These are phyloP conservation scores for Numenius arquata DNA, from an alignment of 2,113 vertebrate genomes.

Conservation along the genomic window DNA sequence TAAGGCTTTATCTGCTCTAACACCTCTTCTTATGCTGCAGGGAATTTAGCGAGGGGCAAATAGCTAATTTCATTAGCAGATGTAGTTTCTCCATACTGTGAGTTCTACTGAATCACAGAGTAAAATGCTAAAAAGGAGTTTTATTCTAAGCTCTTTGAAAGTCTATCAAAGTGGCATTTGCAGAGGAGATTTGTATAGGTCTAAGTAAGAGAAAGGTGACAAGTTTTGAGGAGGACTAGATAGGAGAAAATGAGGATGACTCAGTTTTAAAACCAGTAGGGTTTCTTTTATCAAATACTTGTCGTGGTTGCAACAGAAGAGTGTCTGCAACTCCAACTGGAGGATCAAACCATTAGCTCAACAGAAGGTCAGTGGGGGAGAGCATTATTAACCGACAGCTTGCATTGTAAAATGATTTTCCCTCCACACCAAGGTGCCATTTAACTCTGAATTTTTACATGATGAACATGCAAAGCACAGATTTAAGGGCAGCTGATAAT, in stretches of 20 bases:
- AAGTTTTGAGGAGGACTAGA: background rate
- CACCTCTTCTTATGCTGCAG: background rate
- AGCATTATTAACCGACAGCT: background rate
- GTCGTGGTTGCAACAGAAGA: background rate
- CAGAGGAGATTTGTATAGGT: background rate
- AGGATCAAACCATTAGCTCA: background rate
- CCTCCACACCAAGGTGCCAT: background rate
- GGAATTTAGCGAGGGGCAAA: background rate
- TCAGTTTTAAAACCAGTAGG: background rate
- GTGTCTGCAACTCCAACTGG: background rate
- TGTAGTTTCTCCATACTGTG: background rate
- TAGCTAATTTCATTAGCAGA: background rate
- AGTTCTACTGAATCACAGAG: background rate
- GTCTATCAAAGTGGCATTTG: background rate
- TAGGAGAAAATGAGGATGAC: background rate
- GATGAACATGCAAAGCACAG: background rate
- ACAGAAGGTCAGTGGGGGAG: background rate
- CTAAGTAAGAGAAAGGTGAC: background rate
- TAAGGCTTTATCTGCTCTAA: background rate
- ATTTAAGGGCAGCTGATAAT: background rate
- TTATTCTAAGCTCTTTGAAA: background rate
- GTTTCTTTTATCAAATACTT: background rate
- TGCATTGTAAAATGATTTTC: background rate
- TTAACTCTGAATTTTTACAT: background rate
- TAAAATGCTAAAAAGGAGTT: background rate